Conservation (phyloP, 2,888 invertebrate species). For the Crossocerus cetratus region DNA sequence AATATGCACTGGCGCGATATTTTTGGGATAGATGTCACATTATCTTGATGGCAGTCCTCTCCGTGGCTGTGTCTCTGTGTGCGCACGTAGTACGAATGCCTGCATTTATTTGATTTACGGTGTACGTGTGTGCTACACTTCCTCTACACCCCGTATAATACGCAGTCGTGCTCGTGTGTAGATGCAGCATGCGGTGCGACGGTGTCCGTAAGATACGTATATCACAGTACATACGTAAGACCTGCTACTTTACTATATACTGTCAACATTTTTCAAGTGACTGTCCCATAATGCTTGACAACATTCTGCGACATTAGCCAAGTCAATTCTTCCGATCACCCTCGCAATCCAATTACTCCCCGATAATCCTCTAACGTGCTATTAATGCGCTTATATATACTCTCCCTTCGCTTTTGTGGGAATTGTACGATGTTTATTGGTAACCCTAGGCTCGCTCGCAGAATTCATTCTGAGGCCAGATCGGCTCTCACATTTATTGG, state of each 20-base stretch:
- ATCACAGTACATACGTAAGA: constrained; percentile 45
- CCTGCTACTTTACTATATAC: constrained; percentile 47
- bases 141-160: constrained; percentile 48
- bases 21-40: constrained; percentile 73
- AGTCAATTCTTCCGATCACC: constrained; percentile 29
- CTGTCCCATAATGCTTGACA: constrained; percentile 50
- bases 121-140: constrained; percentile 42
- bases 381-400: background rate
- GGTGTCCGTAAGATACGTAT: constrained; percentile 47
- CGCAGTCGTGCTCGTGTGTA: constrained; percentile 32
- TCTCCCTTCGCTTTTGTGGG: constrained; percentile 21
- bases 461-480: constrained; percentile 43
- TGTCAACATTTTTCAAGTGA: constrained; percentile 58
- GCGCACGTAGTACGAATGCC: constrained; percentile 45
- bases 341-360: background rate
- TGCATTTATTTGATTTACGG: constrained; percentile 56
- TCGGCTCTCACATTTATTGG: constrained; percentile 47
- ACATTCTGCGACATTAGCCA: constrained; percentile 52
- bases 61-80: constrained; percentile 46
- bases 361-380: background rate
- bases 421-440: constrained; percentile 29
- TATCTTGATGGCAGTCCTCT: constrained; percentile 43
- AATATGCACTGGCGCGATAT: constrained; percentile 65
- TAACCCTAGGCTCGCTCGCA: constrained; percentile 19
- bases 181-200: constrained; percentile 39